These are phyloP conservation scores for Cepaea hortensis DNA, from an alignment of 2,888 invertebrate genomes.

Conservation along the genomic window DNA sequence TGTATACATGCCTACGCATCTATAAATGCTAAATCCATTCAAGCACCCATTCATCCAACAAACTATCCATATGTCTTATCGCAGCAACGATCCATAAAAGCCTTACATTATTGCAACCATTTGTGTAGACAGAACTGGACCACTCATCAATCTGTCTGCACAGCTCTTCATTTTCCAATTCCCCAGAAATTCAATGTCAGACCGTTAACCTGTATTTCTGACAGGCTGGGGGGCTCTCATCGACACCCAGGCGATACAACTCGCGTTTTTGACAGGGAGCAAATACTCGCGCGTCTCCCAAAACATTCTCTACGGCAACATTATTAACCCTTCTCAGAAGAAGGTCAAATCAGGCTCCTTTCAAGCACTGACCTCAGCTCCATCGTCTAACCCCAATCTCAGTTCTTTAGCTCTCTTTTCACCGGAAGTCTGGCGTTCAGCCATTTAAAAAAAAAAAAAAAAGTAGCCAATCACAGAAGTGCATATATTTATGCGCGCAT, in stretches of 20 bases:
- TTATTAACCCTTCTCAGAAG: constrained; percentile 1
- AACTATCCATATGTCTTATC: too few relatives aligned
- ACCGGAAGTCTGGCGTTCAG: constrained; percentile 14
- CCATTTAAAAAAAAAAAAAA: background rate
- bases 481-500: background rate
- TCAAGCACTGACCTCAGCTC: background rate
- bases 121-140: background rate
- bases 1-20: too few relatives aligned
- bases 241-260: too few relatives aligned
- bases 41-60: too few relatives aligned
- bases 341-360: constrained; percentile 12
- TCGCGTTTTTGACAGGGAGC: constrained; percentile 49
- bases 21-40: too few relatives aligned
- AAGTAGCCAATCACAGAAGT: background rate
- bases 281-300: constrained; percentile 13
- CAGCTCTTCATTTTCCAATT: background rate
- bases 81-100: too few relatives aligned
- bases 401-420: background rate
- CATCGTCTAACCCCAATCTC: constrained; percentile 22
- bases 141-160: background rate
- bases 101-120: background rate
- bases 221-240: background rate
- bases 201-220: too few relatives aligned
- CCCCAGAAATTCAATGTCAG: background rate
- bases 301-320: background rate